phyloP scores from a whole-genome alignment of 2,888 invertebrate species.

The Polylopha cassiicola region DNA sequence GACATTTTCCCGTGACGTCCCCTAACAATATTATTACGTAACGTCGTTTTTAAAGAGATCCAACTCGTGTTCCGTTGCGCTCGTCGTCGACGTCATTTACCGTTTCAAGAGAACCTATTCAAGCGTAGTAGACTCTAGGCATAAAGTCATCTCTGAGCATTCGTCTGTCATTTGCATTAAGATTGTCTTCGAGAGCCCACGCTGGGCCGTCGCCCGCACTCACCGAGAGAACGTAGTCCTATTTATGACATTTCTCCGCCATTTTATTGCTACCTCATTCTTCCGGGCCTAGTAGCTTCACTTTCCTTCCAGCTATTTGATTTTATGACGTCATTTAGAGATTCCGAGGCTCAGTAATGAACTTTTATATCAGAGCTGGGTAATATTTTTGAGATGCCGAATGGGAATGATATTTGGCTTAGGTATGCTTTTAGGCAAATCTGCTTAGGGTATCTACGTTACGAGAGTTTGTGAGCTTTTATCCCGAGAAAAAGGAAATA shows the following conservation, averaged over 20 bases:
- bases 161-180: conserved; percentile 18
- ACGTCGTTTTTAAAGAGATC: too few relatives aligned
- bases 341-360: conserved; percentile 19
- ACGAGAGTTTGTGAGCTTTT: too few relatives aligned
- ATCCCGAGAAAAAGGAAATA: too few relatives aligned
- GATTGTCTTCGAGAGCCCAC: conserved; percentile 27
- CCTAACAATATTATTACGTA: too few relatives aligned
- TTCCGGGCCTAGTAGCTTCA: conserved; percentile 43
- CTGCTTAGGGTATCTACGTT: too few relatives aligned
- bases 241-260: conserved; percentile 40
- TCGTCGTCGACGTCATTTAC: too few relatives aligned
- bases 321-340: conserved; percentile 23
- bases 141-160: conserved; percentile 15
- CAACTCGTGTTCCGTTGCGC: too few relatives aligned
- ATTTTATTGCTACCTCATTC: conserved; percentile 37
- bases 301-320: conserved; percentile 28
- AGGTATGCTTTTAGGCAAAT: too few relatives aligned
- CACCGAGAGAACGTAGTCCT: conserved; percentile 31
- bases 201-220: conserved; percentile 34
- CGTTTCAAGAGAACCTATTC: too few relatives aligned
- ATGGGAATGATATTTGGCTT: conserved; percentile 19
- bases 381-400: conserved; percentile 20
- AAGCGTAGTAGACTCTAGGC: too few relatives aligned
- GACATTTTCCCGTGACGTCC: too few relatives aligned
- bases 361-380: conserved; percentile 21